A percentile compares a stretch with the other conserved stretches of the same genome.
phyloP scores from a whole-genome alignment of 1,140 invertebrate genomes.

The Drosophila lacertosa region DNA sequence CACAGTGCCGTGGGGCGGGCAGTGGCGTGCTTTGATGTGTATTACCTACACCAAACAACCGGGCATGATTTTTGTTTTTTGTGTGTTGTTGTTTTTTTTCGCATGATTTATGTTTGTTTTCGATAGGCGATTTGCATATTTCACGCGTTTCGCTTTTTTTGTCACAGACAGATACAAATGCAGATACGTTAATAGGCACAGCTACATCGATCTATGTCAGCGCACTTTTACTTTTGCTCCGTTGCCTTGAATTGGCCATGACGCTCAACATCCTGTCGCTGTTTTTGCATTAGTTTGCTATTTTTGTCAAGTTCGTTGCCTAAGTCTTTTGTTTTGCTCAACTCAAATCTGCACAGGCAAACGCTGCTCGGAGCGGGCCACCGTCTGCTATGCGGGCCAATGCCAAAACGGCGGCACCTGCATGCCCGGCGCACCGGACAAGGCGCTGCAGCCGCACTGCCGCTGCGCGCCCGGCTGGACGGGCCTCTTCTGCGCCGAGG shows the following conservation, averaged over 20 bases:
- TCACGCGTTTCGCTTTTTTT: slow-evolving; percentile 75
- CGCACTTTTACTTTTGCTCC: slow-evolving; percentile 77
- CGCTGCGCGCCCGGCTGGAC: slow-evolving; percentile 78
- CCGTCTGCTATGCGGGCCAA: slow-evolving; percentile 77
- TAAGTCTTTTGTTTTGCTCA: slow-evolving; percentile 62
- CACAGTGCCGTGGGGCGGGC: slow-evolving; percentile 24
- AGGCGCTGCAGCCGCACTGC: slow-evolving; percentile 74
- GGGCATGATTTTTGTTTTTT: no score
- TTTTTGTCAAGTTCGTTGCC: slow-evolving; percentile 55
- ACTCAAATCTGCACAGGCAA: slow-evolving; percentile 58
- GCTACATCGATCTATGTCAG: slow-evolving; percentile 71
- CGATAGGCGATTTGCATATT: slow-evolving; percentile 78
- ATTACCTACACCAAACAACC: no score
- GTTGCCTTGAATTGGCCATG: slow-evolving; percentile 45
- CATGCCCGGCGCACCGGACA: slow-evolving; percentile 84
- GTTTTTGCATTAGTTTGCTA: background rate
- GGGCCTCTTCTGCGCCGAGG: slow-evolving; percentile 76
- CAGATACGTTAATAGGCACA: slow-evolving; percentile 32
- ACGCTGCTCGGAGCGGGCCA: slow-evolving; percentile 79
- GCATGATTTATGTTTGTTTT: slow-evolving; percentile 75
- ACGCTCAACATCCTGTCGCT: slow-evolving; percentile 31
- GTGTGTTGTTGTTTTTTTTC: slow-evolving; percentile 5
- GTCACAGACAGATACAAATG: slow-evolving; percentile 52
- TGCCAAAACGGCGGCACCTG: slow-evolving; percentile 92
- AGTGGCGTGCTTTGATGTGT: slow-evolving; percentile 11